phyloP scores from a whole-genome alignment of 37 sponge, comb jelly and placozoan genomes.

The Eunapius fragilis region DNA sequence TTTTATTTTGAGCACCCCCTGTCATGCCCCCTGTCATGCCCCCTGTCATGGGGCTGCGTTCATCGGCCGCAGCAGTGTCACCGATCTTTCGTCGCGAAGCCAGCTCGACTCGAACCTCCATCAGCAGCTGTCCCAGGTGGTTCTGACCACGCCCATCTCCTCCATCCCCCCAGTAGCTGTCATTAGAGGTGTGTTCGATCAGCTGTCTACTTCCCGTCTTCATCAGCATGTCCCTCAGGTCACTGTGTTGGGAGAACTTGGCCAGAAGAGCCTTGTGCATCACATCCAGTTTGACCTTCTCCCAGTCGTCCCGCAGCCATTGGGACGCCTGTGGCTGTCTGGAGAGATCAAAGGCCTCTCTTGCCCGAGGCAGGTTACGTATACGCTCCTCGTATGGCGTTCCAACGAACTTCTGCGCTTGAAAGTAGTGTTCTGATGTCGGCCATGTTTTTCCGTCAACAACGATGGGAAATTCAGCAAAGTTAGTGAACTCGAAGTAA shows the following conservation, averaged over 20 bases:
- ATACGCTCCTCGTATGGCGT: conserved; percentile 43
- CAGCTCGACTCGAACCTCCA: conserved; percentile 41
- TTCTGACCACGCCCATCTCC: conserved; percentile 66
- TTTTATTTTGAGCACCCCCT: too few species aligned
- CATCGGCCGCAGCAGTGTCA: too few species aligned
- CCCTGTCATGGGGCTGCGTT: too few species aligned
- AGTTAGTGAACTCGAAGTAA: conserved; percentile 80
- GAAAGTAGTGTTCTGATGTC: conserved; percentile 77
- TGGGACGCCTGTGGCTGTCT: conserved; percentile 28
- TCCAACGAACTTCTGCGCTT: conserved; percentile 77
- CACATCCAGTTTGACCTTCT: conserved; percentile 49
- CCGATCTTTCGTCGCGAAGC: too few species aligned
- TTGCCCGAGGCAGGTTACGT: conserved; percentile 1
- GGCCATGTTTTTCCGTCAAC: conserved; percentile 50
- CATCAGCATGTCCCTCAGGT: conserved; percentile 24
- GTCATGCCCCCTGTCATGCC: too few species aligned
- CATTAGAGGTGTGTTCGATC: conserved; percentile 50
- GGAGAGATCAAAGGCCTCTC: conserved; percentile 59
- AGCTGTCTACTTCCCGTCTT: conserved; percentile 32
- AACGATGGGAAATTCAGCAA: conserved; percentile 6
- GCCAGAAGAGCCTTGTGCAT: conserved; percentile 61
- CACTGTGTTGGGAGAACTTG: conserved; percentile 57
- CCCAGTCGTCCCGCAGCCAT: conserved; percentile 71
- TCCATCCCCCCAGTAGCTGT: conserved; percentile 76
- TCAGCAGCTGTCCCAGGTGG: conserved; percentile 39